Conservation (phyloP, 2,888 invertebrate species). For the Pseudanteris insignis region DNA sequence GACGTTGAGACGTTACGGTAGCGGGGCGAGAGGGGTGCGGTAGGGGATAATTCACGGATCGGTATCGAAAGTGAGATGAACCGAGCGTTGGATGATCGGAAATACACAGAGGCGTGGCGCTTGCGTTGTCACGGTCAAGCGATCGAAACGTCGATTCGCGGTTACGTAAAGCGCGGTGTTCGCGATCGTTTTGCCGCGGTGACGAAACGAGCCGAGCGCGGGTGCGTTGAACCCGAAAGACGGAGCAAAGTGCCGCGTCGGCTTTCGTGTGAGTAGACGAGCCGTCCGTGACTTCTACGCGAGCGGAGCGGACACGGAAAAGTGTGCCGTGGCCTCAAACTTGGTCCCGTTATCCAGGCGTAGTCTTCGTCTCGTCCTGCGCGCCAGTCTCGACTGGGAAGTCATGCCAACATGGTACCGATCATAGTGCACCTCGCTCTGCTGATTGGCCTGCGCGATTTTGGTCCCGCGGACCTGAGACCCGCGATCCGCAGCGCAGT, state of each 20-base stretch:
- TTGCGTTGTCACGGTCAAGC: too few relatives aligned
- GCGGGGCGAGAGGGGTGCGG: too few relatives aligned
- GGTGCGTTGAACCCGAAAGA: slow-evolving; percentile 30
- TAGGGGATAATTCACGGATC: too few relatives aligned
- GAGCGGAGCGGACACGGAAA: slow-evolving; percentile 52
- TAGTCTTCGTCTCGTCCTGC: slow-evolving; percentile 55
- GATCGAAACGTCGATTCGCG: slow-evolving; percentile 3
- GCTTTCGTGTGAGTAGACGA: too few relatives aligned
- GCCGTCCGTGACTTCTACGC: slow-evolving; percentile 34
- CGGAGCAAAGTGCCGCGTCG: too few relatives aligned
- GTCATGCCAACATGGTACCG: slow-evolving; percentile 62
- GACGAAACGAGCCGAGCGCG: slow-evolving; percentile 2
- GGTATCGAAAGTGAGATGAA: too few relatives aligned
- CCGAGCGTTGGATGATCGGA: too few relatives aligned
- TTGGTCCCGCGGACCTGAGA: slow-evolving; percentile 51
- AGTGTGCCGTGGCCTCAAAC: slow-evolving; percentile 65
- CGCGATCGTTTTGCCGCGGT: too few relatives aligned
- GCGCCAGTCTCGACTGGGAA: slow-evolving; percentile 62
- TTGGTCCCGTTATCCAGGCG: slow-evolving; percentile 61
- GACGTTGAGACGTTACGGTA: too few relatives aligned
- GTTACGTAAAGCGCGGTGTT: slow-evolving; percentile 29
- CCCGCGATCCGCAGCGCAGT: slow-evolving; percentile 48
- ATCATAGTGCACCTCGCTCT: slow-evolving; percentile 54
- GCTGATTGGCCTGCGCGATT: slow-evolving; percentile 51
- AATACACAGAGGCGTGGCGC: too few relatives aligned